Percentiles rank a stretch among this genome's conserved stretches.
These are phyloP conservation scores for Heliocidaris tuberculata DNA, from an alignment of 35 echinoderm and acorn worm genomes.

Conservation along the genomic window DNA sequence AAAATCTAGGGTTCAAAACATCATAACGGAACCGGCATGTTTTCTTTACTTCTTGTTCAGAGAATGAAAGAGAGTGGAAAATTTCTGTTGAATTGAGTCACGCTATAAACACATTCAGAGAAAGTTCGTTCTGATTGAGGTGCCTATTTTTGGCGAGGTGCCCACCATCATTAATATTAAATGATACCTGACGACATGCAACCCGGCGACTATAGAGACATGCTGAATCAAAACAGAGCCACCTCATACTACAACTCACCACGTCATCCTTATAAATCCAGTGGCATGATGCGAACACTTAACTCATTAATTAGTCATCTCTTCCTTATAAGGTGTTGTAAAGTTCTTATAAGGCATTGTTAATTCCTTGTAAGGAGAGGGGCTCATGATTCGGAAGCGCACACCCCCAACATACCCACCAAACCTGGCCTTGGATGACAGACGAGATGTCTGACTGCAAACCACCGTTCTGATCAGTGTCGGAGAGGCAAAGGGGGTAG, in stretches of 20 bases:
- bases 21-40: no score
- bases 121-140: not conserved
- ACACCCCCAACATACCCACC: not conserved
- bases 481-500: not conserved
- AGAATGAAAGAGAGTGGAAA: not conserved
- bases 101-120: not conserved
- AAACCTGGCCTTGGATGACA: slow-evolving; percentile 8
- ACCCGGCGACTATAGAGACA: not conserved
- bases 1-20: no score
- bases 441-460: not conserved
- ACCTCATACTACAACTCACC: not conserved
- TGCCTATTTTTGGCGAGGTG: not conserved
- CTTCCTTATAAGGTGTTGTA: not conserved
- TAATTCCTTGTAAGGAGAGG: not conserved
- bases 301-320: slow-evolving; percentile 18
- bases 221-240: not conserved
- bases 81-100: not conserved
- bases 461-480: not conserved
- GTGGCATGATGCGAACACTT: not conserved
- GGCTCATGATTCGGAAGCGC: not conserved
- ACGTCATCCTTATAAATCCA: not conserved
- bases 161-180: not conserved
- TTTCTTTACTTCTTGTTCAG: no score
- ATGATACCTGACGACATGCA: not conserved
- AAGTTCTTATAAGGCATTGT: not conserved